Base-by-base conservation (phyloP, 2,797 vertebrate species). In the Pangasius macronema region DNA sequence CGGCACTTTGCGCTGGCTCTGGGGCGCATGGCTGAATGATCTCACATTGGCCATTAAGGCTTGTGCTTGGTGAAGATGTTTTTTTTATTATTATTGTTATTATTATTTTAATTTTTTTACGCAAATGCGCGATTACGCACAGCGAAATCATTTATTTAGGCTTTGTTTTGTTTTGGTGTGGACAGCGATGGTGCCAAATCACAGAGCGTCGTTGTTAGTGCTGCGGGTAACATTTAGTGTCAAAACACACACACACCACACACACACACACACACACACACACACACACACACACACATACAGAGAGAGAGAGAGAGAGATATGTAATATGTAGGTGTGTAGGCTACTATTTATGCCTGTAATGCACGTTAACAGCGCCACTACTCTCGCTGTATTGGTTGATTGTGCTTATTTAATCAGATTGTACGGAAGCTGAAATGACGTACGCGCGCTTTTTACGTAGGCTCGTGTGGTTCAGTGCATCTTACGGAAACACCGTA, bases 1-100 rank as follows among this genome's bases (percentile, higher is more conserved):
- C 95, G 95, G 95, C 95, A 96, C 89, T 94, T 93, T 90, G 82
- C 92, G 92, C 94, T 81, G 92, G 94, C 94, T 93, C 92, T 91
- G 93, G 92, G 93, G 75, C 90, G 84, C 67, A 67, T 92, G 90
- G 87, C 88, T 90, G 89, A 81, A 85, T 77, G 91, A 92, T 92
- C 94, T 88, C 89, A 83, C 85, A 83, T 30, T 65, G 63, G 83
- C 80, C 87, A 93, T 91, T 92, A 93, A 94, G 92, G 93, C 94
- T 93, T 94, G 93, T 94, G 92, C 93, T 68, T 57, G 49, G 55
- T 39, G 22, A 49, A 49, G 14, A 22, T 57, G 22, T 16, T 13
- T 55, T 46, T 42, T 39, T 39, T 39, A 5, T 49, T 27, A 46
- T 46, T 46, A 46, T 46, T 46, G 42, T 46, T 55, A 18, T 57